Base-by-base conservation (phyloP, 2,888 invertebrate genomes). In the Serrognathus titanus region DNA sequence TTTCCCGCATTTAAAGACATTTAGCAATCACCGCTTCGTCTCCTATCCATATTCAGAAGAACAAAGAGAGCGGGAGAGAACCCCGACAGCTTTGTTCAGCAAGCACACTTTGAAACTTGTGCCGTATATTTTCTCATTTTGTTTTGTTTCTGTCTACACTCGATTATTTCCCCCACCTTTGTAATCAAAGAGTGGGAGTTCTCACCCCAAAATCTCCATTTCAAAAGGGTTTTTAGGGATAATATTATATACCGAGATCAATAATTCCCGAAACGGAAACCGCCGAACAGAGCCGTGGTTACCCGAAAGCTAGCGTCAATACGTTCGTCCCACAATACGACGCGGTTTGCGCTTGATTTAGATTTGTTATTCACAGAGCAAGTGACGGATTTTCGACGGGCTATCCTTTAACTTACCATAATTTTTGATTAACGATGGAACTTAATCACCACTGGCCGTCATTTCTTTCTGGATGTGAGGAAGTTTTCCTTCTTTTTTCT, bases 171-270 rank as follows among this genome's bases (percentile, higher is more conserved):
- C 66, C 60, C 60, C 61, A 57, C 58, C 59, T 58, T 56, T 53
- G 38, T 20, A 11, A 45, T 31, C 57, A 53, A 57, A 55, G 53
- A 56, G 65, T 57, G 61, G 63, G 63, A 57, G 60, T 59, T 60
- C 68, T 63, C 66, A 66, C 69, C 67, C 70, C 68, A 59, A 72
- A 75, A 75, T 75, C 74, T 74, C 69, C 73, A 72, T 74, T 75
- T 74, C 71, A 72, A 74, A 75, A 71, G 71, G 71, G 71, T 72
- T 74, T 72, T 71, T 71, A 68, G 68, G 69, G 71, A 73, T 74
- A 72, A 72, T 73, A 71, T 71, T 71, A 70, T 71, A 72, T 70
- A 70, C 67, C 57, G 55, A 63, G 70, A 71, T 71, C 71, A 70
- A 71, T 71, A 70, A 66, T 67, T 65, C 63, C 61, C 53, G 53